Conservation (phyloP, 2,113 vertebrate species). For the Elanus axillaris region DNA sequence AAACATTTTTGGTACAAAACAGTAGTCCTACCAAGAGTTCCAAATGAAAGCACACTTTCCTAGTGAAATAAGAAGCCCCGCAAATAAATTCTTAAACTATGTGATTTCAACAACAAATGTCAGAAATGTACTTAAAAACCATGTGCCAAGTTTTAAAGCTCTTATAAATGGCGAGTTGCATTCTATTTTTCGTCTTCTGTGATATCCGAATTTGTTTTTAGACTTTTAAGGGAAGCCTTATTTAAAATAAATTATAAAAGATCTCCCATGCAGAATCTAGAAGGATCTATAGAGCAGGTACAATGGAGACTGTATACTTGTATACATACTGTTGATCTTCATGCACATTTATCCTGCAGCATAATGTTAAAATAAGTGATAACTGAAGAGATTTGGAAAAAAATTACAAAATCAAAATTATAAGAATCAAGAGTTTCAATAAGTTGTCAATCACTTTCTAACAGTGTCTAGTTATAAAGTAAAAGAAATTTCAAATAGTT, state of each 20-base stretch:
- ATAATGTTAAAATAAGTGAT: conserved; percentile 74
- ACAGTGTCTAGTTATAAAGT: not conserved
- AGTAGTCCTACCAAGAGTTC: not conserved
- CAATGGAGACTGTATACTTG: not conserved
- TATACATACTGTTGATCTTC: conserved; percentile 79
- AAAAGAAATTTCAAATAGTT: not conserved
- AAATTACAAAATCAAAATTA: conserved; percentile 48
- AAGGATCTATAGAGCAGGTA: conserved; percentile 34
- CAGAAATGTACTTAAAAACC: conserved; percentile 59
- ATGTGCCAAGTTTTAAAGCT: conserved; percentile 56
- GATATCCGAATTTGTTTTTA: not conserved
- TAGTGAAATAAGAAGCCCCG: not conserved
- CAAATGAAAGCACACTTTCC: not conserved
- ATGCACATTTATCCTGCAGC: conserved; percentile 76
- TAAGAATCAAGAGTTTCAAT: not conserved
- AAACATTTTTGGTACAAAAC: not conserved
- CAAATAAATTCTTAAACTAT: not conserved
- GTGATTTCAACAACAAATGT: conserved; percentile 36
- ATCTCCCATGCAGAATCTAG: conserved; percentile 49
- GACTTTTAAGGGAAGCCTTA: conserved; percentile 1
- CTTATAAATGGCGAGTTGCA: not conserved
- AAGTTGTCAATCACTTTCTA: not conserved
- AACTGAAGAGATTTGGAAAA: conserved; percentile 68
- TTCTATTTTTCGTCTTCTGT: not conserved
- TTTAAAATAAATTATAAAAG: conserved; percentile 2